A percentile compares a stretch with the other conserved stretches of the same genome.
Conservation (phyloP, 2,113 vertebrate genomes). For the Cochlearius cochlearius region DNA sequence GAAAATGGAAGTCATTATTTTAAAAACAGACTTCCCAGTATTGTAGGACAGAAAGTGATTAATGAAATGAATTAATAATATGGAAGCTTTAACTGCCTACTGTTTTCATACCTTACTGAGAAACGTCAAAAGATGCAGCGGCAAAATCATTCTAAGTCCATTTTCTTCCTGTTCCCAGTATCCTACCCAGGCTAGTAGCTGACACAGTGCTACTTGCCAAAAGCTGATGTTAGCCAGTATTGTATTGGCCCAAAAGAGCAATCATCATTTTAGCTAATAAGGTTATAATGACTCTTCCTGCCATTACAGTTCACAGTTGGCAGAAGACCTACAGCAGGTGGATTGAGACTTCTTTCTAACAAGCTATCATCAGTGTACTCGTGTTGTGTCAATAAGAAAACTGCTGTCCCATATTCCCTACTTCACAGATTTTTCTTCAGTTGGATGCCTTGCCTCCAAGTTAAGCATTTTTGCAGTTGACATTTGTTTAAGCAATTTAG, state of each 20-base stretch:
- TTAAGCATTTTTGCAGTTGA: not conserved
- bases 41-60: not conserved
- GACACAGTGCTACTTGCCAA: conserved; percentile 12
- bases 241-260: not conserved
- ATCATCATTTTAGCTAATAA: conserved; percentile 30
- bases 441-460: not conserved
- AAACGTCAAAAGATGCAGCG: not conserved
- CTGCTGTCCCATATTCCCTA: not conserved
- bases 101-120: not conserved
- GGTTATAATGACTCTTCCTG: conserved; percentile 47
- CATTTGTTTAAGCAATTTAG: conserved; percentile 11
- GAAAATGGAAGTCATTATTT: not conserved
- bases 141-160: not conserved
- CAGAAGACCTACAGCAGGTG: conserved; percentile 8
- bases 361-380: not conserved
- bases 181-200: not conserved
- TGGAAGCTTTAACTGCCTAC: not conserved
- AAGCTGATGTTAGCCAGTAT: not conserved
- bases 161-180: not conserved
- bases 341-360: conserved; percentile 12
- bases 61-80: not conserved
- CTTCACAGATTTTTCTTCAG: conserved; percentile 1
- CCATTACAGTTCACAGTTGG: conserved; percentile 21
- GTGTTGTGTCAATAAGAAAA: conserved; percentile 22
- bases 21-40: not conserved